Percentiles rank a stretch among this genome's conserved stretches.
phyloP scores from a whole-genome alignment of 2,888 invertebrate species.

The Drosophila paramelanica region DNA sequence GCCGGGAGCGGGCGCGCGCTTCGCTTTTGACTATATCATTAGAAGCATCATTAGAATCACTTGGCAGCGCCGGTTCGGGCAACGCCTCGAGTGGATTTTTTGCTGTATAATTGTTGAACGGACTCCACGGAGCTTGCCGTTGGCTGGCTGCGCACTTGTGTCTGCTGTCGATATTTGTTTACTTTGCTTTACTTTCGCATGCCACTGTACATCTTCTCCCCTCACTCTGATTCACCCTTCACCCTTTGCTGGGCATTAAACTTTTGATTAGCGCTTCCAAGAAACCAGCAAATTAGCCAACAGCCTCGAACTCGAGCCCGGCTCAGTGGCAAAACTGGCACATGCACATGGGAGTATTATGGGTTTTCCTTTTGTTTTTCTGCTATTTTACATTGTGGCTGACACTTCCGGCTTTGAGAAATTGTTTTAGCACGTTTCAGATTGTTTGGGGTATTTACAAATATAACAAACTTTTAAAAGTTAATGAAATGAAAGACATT shows the following conservation, averaged over 20 bases:
- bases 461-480: not conserved
- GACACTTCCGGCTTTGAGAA: constrained; percentile 43
- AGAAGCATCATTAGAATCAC: constrained; percentile 81
- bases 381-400: constrained; percentile 28
- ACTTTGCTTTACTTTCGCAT: constrained; percentile 54
- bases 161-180: constrained; percentile 62
- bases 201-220: constrained; percentile 19
- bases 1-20: constrained; percentile 50
- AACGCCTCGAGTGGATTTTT: constrained; percentile 80
- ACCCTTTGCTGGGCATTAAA: constrained; percentile 56
- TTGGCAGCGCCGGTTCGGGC: constrained; percentile 76
- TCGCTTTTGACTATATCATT: constrained; percentile 79
- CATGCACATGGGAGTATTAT: constrained; percentile 38
- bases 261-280: constrained; percentile 75
- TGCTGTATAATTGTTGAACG: constrained; percentile 71
- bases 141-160: constrained; percentile 24
- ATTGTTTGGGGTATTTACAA: constrained; percentile 6
- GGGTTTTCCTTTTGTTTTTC: constrained; percentile 8
- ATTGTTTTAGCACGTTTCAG: constrained; percentile 48
- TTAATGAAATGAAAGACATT: not conserved
- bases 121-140: constrained; percentile 29
- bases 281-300: constrained; percentile 70
- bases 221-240: not conserved
- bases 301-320: constrained; percentile 28
- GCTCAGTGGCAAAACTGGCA: constrained; percentile 9